Conservation (phyloP, 2,888 invertebrate species). For the Chrysolina oricalcia region DNA sequence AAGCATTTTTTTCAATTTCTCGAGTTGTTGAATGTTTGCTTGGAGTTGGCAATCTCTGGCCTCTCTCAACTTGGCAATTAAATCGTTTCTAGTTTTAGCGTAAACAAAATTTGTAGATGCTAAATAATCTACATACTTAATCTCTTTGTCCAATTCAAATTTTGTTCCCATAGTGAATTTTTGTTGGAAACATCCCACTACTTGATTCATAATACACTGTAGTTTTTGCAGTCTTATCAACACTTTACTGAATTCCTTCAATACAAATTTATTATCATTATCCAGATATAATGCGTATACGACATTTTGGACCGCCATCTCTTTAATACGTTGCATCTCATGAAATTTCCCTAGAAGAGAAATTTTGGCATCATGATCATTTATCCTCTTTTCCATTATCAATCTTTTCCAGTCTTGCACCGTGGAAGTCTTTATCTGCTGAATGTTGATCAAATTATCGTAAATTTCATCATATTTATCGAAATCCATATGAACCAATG, state of each 20-base stretch:
- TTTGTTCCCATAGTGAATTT: constrained; percentile 71
- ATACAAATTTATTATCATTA: constrained; percentile 60
- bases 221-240: constrained; percentile 66
- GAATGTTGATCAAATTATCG: constrained; percentile 63
- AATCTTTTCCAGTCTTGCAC: constrained; percentile 66
- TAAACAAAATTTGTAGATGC: constrained; percentile 75
- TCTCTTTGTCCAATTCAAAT: constrained; percentile 73
- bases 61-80: constrained; percentile 72
- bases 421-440: constrained; percentile 63
- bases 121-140: constrained; percentile 71
- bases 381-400: constrained; percentile 59
- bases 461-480: constrained; percentile 62
- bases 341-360: constrained; percentile 63
- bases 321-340: constrained; percentile 63
- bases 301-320: constrained; percentile 57
- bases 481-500: constrained; percentile 63
- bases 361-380: constrained; percentile 63
- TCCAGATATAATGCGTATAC: constrained; percentile 54
- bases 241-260: constrained; percentile 62
- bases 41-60: constrained; percentile 72
- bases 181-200: constrained; percentile 65
- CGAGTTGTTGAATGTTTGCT: constrained; percentile 60
- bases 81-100: constrained; percentile 75
- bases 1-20: constrained; percentile 70
- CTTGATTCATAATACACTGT: constrained; percentile 64